A percentile compares a stretch with the other conserved stretches of the same genome.
Evolutionary conservation across 2,888 invertebrate species (phyloP).

Genomic region (Gryllus longicercus): DNA sequence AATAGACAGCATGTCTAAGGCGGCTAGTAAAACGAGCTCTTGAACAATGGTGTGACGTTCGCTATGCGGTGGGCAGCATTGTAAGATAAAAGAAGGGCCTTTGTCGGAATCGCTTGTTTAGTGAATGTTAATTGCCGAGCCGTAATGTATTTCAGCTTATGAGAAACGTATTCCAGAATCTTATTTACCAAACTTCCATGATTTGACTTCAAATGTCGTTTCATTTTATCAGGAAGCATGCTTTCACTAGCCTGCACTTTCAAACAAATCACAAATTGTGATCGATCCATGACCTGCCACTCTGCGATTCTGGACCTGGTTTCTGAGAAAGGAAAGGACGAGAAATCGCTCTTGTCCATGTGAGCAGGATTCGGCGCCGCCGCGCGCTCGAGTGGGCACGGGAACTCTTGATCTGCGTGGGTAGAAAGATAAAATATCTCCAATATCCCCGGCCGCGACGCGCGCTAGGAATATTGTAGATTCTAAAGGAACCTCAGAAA

Average conservation of each 20-base stretch:
- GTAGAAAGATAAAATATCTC: too few species aligned
- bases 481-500: too few species aligned
- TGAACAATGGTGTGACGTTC: slow-evolving; percentile 20
- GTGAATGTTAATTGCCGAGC: not conserved
- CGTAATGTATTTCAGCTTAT: not conserved
- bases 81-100: slow-evolving; percentile 4
- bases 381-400: too few species aligned
- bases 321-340: too few species aligned
- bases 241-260: not conserved
- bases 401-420: too few species aligned
- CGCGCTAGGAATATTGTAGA: too few species aligned
- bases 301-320: too few species aligned
- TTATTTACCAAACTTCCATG: slow-evolving; percentile 11
- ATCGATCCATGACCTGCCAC: too few species aligned
- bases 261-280: not conserved
- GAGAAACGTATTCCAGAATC: not conserved
- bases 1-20: slow-evolving; percentile 21
- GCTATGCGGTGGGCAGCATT: slow-evolving; percentile 11
- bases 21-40: not conserved
- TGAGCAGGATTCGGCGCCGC: too few species aligned
- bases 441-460: too few species aligned
- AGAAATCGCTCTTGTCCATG: too few species aligned
- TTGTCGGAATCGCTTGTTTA: slow-evolving; percentile 19
- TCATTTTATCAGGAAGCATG: slow-evolving; percentile 22
- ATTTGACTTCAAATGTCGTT: not conserved